These are phyloP conservation scores for Tragelaphus oryx DNA, from an alignment of 2,797 vertebrate genomes.

Conservation along the genomic window DNA sequence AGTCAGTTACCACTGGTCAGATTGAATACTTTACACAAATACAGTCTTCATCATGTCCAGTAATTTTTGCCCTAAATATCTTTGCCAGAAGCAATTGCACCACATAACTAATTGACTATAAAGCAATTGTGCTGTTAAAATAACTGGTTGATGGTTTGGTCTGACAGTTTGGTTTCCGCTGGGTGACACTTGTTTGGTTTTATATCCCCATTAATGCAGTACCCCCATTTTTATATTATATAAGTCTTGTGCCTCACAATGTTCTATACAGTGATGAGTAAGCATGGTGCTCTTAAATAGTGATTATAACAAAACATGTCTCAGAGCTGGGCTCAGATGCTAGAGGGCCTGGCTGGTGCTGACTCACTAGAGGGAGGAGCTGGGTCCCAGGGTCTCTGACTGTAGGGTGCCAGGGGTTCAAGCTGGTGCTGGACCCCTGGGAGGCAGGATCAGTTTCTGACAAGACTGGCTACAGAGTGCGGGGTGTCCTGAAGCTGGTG, in stretches of 20 bases:
- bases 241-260: background rate
- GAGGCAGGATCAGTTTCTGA: background rate
- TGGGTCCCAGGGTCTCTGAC: fast-evolving
- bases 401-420: background rate
- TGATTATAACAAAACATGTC: background rate
- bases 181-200: background rate
- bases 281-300: background rate
- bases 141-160: background rate
- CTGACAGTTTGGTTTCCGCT: background rate
- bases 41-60: background rate
- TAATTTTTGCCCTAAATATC: background rate
- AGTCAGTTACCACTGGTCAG: background rate
- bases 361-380: background rate
- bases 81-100: background rate
- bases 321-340: background rate
- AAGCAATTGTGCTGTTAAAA: background rate
- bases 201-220: background rate
- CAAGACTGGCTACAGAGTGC: background rate
- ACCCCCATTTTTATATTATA: background rate
- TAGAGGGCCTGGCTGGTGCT: background rate
- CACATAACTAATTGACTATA: background rate
- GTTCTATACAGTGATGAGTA: background rate
- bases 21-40: background rate
- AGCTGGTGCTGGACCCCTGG: background rate
- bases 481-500: background rate